phyloP scores from a whole-genome alignment of 1,140 invertebrate species.

The Hestina assimilis region DNA sequence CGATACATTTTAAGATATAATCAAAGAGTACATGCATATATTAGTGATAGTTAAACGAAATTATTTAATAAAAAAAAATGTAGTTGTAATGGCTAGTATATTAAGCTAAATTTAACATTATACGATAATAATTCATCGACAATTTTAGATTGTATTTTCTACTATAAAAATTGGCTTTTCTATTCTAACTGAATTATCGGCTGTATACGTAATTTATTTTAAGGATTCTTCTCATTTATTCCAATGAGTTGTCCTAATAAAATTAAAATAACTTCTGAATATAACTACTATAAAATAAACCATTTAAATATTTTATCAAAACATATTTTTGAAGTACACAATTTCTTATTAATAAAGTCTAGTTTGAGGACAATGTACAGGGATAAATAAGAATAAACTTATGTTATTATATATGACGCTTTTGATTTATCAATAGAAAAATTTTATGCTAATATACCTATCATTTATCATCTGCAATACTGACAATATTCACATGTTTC shows the following conservation, averaged over 20 bases:
- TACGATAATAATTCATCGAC: conserved; percentile 1
- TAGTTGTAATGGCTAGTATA: conserved; percentile 50
- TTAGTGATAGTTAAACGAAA: conserved; percentile 50
- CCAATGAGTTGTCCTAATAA: conserved; percentile 1
- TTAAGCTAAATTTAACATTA: conserved; percentile 46
- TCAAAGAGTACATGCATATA: conserved; percentile 42
- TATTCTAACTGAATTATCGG: background rate
- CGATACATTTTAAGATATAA: conserved; percentile 36
- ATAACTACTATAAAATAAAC: background rate
- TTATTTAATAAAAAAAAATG: conserved; percentile 54
- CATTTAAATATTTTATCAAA: background rate
- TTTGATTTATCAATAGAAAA: background rate
- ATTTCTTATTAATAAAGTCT: background rate
- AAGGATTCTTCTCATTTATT: conserved; percentile 7
- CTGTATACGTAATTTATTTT: background rate
- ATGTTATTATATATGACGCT: background rate
- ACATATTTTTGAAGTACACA: background rate
- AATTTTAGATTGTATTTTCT: conserved; percentile 9
- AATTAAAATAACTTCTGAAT: background rate
- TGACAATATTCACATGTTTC: too few species aligned
- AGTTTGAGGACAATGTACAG: conserved; percentile 3
- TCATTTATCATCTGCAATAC: background rate
- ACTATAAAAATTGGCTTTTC: conserved; percentile 13
- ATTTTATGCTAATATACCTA: background rate
- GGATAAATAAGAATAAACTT: conserved; percentile 10